Base-by-base conservation (phyloP, 1,140 invertebrate genomes). In the Drosophila virilis region DNA sequence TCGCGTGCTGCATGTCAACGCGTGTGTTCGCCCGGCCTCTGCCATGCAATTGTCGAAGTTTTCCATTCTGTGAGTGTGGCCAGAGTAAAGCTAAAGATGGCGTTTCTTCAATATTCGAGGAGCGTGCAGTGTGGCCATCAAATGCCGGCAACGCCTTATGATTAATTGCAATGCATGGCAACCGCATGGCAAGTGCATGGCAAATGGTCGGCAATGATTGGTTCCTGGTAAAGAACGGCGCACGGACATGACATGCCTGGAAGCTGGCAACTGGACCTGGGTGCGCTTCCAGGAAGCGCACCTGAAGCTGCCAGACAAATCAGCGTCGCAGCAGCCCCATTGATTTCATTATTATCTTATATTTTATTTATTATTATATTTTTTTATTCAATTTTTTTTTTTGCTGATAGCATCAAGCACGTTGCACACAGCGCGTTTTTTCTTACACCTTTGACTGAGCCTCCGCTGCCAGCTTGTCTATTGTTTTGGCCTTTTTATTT, bases 1-100 rank as follows among this genome's bases (percentile, higher is more conserved):
- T 89, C 84, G 84, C 84, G 84, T 89, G 84, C 85, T 65, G 84
- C 84, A 89, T 89, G 84, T 89, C 84, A 90, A 90, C 84, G 84
- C 84, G 85, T 89, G 84, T 83, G 84, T 88, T 88, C 83, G 68
- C 59, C 22, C 32, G 60, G 8, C 37, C 12, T 40, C 52, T 40
- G 35, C 50, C 48, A 65, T 74, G 82, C 80, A 86, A 88, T 86
- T 81, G 78, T 78, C 82, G 69, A 51, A n/a, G 40, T 73, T 69
- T n/a, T 32, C 3, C 22, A 2, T 28, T 28, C 22, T 45, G 55
- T 58, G 33, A 17, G 58, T 74, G 55, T 50, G 54, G 55, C 33
- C 45, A 28, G 22, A 55, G 38, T 55, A 42, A n/a, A 22, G 4
- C 32, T 46, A 58, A 73, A 73, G 70, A 73, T 73, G 70, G 70